A percentile compares a stretch with the other conserved stretches of the same genome.
Conservation (phyloP, 2,797 vertebrate genomes). For the Dermochelys coriacea region DNA sequence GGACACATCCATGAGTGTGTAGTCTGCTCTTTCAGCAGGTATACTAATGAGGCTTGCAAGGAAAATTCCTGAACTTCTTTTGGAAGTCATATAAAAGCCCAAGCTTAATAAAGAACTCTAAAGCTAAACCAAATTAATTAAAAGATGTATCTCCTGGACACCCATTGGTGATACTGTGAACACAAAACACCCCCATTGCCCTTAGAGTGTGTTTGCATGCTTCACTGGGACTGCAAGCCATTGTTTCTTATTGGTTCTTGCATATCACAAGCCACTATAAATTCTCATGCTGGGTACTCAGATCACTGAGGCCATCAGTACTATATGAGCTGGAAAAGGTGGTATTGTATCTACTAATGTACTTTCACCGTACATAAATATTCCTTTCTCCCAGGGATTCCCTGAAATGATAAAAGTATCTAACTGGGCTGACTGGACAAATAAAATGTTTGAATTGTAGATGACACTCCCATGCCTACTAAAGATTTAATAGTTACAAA, state of each 20-base stretch:
- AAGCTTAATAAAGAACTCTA: not conserved
- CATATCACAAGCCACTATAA: not conserved
- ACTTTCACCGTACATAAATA: not conserved
- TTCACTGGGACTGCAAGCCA: not conserved
- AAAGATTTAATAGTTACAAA: not conserved
- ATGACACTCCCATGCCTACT: not conserved
- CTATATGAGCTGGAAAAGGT: not conserved
- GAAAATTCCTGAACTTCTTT: not conserved
- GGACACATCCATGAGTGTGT: not conserved
- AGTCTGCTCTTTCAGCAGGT: not conserved
- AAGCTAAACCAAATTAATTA: not conserved
- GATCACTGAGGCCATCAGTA: not conserved
- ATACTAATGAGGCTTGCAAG: not conserved
- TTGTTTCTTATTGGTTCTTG: not conserved
- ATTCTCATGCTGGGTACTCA: not conserved
- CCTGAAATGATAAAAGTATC: not conserved
- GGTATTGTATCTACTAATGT: not conserved
- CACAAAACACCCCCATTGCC: not conserved
- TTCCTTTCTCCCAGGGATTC: not conserved
- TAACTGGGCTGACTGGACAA: not conserved
- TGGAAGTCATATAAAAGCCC: not conserved
- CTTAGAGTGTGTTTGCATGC: not conserved
- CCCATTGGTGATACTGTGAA: not conserved
- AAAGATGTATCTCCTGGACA: not conserved
- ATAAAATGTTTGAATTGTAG: not conserved